Evolutionary conservation across 2,888 invertebrate species (phyloP).

Genomic region (Pharmacophagus antenor): DNA sequence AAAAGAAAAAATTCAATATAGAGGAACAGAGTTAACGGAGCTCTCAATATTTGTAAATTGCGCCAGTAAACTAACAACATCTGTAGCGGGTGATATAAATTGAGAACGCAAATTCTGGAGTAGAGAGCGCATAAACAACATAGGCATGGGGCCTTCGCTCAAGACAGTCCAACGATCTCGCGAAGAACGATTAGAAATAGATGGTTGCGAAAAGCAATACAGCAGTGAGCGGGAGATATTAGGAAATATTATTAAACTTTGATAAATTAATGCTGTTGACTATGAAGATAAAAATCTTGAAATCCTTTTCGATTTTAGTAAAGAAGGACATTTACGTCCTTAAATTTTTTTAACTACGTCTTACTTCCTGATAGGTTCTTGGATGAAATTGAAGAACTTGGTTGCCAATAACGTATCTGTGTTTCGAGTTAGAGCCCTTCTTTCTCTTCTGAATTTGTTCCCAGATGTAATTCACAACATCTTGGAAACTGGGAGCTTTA

Average conservation of each 20-base stretch:
- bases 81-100: no score
- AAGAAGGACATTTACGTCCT: not conserved
- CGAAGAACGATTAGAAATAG: not conserved
- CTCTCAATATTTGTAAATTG: no score
- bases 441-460: slow-evolving; percentile 83
- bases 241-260: not conserved
- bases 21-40: no score
- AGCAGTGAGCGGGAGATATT: not conserved
- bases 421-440: slow-evolving; percentile 77
- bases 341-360: slow-evolving; percentile 25
- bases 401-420: slow-evolving; percentile 83
- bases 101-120: no score
- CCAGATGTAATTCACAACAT: slow-evolving; percentile 86
- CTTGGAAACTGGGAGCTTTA: slow-evolving; percentile 85
- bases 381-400: slow-evolving; percentile 87
- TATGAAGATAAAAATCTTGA: not conserved
- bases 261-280: not conserved
- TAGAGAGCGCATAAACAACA: no score
- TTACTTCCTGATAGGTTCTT: slow-evolving; percentile 87
- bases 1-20: no score
- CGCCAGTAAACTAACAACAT: no score
- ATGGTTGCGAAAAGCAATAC: not conserved
- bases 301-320: not conserved
- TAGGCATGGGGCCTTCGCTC: not conserved
- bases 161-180: not conserved